Evolutionary conservation across 2,113 vertebrate genomes (phyloP).

Genomic region (Cyprinodon tularosa): DNA sequence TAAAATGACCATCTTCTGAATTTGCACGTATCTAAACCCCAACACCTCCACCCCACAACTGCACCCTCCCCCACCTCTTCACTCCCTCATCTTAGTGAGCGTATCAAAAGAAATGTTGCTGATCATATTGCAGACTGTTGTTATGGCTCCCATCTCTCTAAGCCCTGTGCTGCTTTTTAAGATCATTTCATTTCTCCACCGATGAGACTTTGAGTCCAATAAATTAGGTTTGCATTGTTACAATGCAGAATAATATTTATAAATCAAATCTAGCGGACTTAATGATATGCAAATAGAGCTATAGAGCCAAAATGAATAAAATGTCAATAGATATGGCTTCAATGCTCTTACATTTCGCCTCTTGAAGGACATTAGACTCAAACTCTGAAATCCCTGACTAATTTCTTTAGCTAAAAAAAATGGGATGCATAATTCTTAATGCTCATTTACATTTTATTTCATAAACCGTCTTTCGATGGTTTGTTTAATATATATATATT

Average conservation of each 20-base stretch:
- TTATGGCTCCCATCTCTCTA: background rate
- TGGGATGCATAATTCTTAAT: too few species aligned
- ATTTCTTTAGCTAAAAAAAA: too few species aligned
- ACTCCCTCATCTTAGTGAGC: background rate
- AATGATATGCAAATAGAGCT: too few species aligned
- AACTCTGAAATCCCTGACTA: too few species aligned
- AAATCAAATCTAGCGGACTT: too few species aligned
- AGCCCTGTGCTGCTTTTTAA: background rate
- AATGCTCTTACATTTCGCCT: too few species aligned
- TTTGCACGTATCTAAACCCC: background rate
- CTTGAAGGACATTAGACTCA: too few species aligned
- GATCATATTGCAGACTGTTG: background rate
- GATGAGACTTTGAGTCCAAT: background rate
- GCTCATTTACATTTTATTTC: too few species aligned
- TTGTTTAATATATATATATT: background rate
- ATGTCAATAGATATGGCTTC: too few species aligned
- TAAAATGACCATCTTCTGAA: slow-evolving; percentile 4
- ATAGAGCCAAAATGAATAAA: too few species aligned
- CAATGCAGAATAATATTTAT: too few species aligned
- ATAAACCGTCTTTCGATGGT: background rate
- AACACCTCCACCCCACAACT: background rate
- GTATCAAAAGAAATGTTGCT: slow-evolving; percentile 2
- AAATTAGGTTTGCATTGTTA: background rate
- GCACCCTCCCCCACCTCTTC: background rate
- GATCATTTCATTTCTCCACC: background rate